A percentile compares a stretch with the other conserved stretches of the same genome.
These are phyloP conservation scores for Malurus leucopterus DNA, from an alignment of 2,797 vertebrate species.

Conservation along the genomic window DNA sequence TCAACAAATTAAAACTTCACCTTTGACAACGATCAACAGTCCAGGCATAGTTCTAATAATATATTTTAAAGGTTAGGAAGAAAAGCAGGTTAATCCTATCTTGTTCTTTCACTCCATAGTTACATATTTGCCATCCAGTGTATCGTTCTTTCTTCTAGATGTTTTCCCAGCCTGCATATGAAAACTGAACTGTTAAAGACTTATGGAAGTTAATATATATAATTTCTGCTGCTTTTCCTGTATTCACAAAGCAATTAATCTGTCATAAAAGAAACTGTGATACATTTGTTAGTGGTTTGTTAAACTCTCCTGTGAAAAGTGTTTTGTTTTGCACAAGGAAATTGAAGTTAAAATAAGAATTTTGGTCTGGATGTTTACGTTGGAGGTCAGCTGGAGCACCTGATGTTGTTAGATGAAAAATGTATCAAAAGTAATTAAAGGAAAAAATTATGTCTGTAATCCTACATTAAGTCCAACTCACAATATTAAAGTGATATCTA, in stretches of 20 bases:
- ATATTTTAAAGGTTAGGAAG: not conserved
- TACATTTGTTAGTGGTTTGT: not conserved
- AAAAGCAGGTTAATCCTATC: not conserved
- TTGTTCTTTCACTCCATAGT: not conserved
- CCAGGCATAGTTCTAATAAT: not conserved
- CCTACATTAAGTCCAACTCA: not conserved
- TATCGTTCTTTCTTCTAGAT: not conserved
- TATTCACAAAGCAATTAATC: not conserved
- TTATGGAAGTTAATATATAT: not conserved
- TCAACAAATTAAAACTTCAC: not conserved
- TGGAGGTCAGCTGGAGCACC: not conserved
- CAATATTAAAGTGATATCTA: not conserved
- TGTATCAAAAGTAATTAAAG: not conserved
- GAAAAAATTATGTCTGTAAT: not conserved
- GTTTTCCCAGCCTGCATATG: not conserved
- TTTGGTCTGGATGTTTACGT: not conserved
- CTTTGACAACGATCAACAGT: not conserved
- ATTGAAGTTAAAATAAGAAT: not conserved
- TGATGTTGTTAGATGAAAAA: not conserved
- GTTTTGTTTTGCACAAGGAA: not conserved
- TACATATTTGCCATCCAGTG: not conserved
- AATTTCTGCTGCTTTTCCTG: not conserved
- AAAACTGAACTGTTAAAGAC: not conserved
- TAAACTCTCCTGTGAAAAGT: not conserved
- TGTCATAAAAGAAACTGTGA: not conserved